A percentile compares a stretch with the other conserved stretches of the same genome.
Evolutionary conservation across 2,888 invertebrate species (phyloP).

Genomic region (Epinotia bilunana): DNA sequence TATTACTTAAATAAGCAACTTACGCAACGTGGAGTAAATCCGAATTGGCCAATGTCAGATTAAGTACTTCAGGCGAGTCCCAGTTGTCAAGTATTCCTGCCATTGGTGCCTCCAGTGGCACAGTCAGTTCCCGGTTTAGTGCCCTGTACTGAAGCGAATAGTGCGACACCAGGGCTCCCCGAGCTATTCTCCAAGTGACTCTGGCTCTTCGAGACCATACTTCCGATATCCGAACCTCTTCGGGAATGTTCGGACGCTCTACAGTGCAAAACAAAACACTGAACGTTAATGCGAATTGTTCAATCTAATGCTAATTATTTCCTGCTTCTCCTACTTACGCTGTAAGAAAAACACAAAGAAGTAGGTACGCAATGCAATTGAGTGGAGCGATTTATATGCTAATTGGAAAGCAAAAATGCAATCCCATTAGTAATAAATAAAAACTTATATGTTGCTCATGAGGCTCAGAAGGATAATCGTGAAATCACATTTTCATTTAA

Average conservation of each 20-base stretch:
- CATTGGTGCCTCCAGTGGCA: constrained; percentile 70
- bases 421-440: background rate
- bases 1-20: constrained; percentile 54
- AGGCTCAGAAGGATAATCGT: background rate
- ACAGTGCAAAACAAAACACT: background rate
- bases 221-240: constrained; percentile 78
- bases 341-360: too few species aligned
- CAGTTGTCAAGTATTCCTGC: constrained; percentile 73
- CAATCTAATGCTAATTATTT: too few species aligned
- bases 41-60: constrained; percentile 74
- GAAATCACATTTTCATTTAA: background rate
- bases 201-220: constrained; percentile 78
- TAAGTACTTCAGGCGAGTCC: constrained; percentile 75
- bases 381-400: too few species aligned
- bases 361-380: too few species aligned
- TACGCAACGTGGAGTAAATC: constrained; percentile 78
- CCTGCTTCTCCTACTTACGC: too few species aligned
- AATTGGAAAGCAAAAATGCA: too few species aligned
- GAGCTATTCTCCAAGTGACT: constrained; percentile 74
- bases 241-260: constrained; percentile 77
- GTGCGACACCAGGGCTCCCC: constrained; percentile 76
- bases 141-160: constrained; percentile 77
- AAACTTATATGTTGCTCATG: background rate
- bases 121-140: constrained; percentile 66
- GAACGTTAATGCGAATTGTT: too few species aligned